Percentiles rank a stretch among this genome's conserved stretches.
Evolutionary conservation across 2,888 invertebrate genomes (phyloP).

Genomic region (Liodrosophila aerea): DNA sequence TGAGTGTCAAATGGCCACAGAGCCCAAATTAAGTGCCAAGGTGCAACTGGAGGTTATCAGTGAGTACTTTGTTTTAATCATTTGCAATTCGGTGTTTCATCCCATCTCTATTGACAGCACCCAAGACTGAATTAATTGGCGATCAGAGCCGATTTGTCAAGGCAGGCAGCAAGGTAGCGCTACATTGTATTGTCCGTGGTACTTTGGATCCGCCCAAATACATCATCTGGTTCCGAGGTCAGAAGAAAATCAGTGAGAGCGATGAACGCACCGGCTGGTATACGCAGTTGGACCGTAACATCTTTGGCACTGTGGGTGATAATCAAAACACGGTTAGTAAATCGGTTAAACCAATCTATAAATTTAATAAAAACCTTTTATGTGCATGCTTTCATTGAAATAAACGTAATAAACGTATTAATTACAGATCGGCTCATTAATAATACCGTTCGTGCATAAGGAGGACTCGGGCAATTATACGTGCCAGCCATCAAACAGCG

Average conservation of each 20-base stretch:
- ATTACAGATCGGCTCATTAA: constrained; percentile 82
- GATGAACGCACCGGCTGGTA: constrained; percentile 81
- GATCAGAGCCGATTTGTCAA: constrained; percentile 95
- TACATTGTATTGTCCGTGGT: constrained; percentile 94
- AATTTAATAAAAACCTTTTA: too few relatives aligned
- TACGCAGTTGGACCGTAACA: constrained; percentile 81
- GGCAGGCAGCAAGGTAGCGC: constrained; percentile 92
- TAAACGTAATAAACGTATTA: constrained; percentile 43
- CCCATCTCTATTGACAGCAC: constrained; percentile 86
- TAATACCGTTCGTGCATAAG: constrained; percentile 82
- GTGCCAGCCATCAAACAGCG: constrained; percentile 95
- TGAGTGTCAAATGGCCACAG: constrained; percentile 96
- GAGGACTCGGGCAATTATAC: constrained; percentile 90
- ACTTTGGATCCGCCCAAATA: constrained; percentile 95
- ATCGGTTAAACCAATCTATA: neutral
- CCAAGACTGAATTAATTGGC: constrained; percentile 94
- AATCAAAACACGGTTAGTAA: constrained; percentile 81
- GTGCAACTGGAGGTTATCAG: constrained; percentile 94
- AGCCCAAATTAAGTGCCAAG: constrained; percentile 96
- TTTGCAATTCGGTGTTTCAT: too few relatives aligned
- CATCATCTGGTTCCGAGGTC: constrained; percentile 94
- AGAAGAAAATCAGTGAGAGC: constrained; percentile 79
- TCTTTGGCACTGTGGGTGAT: constrained; percentile 79
- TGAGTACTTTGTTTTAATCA: constrained; percentile 83
- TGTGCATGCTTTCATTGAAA: constrained; percentile 14